phyloP scores from a whole-genome alignment of 2,888 invertebrate genomes.

The Epistrophe eligans region DNA sequence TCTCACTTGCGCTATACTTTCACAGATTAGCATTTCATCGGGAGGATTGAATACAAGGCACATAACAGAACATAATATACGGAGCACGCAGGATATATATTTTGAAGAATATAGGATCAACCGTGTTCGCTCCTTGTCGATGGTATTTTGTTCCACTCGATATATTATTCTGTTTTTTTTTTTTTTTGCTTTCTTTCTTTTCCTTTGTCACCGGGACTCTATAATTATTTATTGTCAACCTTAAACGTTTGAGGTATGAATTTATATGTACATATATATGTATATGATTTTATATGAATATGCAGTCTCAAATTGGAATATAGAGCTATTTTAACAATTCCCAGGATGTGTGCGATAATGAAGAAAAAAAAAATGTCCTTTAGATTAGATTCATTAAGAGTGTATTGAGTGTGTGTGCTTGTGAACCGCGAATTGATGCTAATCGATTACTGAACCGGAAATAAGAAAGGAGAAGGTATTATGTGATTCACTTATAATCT shows the following conservation, averaged over 20 bases:
- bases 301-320: neutral
- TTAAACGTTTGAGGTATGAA: constrained; percentile 65
- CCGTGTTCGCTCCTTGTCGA: constrained; percentile 70
- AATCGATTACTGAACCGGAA: constrained; percentile 75
- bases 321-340: constrained; percentile 53
- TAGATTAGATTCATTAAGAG: constrained; percentile 66
- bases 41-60: constrained; percentile 52
- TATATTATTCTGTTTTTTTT: constrained; percentile 66
- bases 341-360: constrained; percentile 61
- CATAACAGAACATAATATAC: neutral
- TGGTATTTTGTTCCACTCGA: constrained; percentile 74
- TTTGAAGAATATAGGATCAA: constrained; percentile 54
- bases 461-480: constrained; percentile 23
- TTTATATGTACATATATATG: neutral
- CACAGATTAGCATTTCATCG: constrained; percentile 74
- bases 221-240: constrained; percentile 76
- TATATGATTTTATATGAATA: neutral
- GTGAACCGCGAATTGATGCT: constrained; percentile 69
- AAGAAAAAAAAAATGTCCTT: constrained; percentile 49
- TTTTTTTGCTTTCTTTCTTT: neutral
- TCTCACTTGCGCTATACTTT: constrained; percentile 50
- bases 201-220: constrained; percentile 60
- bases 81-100: constrained; percentile 31
- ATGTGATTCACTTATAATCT: constrained; percentile 9
- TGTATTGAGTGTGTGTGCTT: constrained; percentile 9